Evolutionary conservation across 2,888 invertebrate genomes (phyloP).

Genomic region (Arenicola marina): DNA sequence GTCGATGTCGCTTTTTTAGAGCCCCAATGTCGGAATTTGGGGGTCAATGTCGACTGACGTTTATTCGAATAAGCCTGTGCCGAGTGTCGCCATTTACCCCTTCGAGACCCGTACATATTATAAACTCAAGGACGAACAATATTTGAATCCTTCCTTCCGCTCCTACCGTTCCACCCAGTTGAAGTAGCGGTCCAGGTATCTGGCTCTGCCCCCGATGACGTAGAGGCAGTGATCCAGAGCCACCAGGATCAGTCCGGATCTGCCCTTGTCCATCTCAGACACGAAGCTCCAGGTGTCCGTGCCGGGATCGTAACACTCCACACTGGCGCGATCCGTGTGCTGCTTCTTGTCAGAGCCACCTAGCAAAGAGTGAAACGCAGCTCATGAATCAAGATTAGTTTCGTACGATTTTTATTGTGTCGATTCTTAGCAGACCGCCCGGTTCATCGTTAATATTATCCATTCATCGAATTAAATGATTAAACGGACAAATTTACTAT

Average conservation of each 20-base stretch:
- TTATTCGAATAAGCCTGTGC: too few species aligned
- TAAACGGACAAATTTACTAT: too few species aligned
- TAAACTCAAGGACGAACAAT: neutral
- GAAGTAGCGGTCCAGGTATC: slow-evolving; percentile 55
- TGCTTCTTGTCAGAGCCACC: slow-evolving; percentile 57
- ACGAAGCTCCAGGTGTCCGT: slow-evolving; percentile 55
- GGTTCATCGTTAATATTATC: too few species aligned
- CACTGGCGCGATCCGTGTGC: slow-evolving; percentile 56
- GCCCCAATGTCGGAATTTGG: too few species aligned
- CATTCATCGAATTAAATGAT: too few species aligned
- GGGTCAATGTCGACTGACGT: too few species aligned
- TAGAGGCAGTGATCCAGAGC: slow-evolving; percentile 53
- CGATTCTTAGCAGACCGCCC: too few species aligned
- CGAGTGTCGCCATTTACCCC: too few species aligned
- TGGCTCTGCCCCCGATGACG: slow-evolving; percentile 54
- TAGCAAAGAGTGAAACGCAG: too few species aligned
- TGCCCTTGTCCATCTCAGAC: slow-evolving; percentile 57
- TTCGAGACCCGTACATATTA: neutral
- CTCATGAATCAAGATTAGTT: too few species aligned
- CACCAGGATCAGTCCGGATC: slow-evolving; percentile 54
- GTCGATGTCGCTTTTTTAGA: too few species aligned
- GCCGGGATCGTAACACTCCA: slow-evolving; percentile 55
- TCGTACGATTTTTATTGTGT: too few species aligned
- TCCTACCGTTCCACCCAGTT: slow-evolving; percentile 52
- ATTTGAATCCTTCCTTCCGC: neutral